Evolutionary conservation across 1,140 invertebrate species (phyloP), one percentile per base, ranked within the genome.

Genomic region (Arion vulgaris): DNA sequence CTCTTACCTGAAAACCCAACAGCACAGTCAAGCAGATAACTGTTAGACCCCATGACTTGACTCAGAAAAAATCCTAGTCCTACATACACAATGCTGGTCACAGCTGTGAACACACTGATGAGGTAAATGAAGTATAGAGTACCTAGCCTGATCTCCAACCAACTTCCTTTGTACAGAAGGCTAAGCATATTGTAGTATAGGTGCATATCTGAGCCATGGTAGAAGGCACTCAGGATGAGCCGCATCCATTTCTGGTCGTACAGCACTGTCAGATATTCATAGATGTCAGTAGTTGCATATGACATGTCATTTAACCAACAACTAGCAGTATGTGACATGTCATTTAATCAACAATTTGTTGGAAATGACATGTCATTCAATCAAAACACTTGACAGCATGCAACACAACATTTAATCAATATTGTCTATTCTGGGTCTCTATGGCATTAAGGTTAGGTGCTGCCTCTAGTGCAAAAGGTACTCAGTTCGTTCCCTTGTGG

Each of bases 161-260:
- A 82, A 19, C 90, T 90, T 13, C 95, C 95, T 92, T 96, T 96
- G 38, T 94, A 90, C 17, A 95, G 89, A 62, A 95, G 94, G 1
- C 95, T 95, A 23, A 94, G 89, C 95, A 96, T 96, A 86, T 96
- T 96, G 88, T 95, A 95, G 87, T 95, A 96, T 0, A 96, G 92
- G 91, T 96, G 95, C 94, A 95, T 94, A 85, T 95, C 95, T 72
- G 95, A 94, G 0, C 92, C 94, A 92, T 96, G 95, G 89, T 94
- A 95, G 83, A 96, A 93, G 19, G 94, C 93, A 4, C 94, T 94
- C 15, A 95, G 83, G 23, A 95, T 79, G 19, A 96, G 92, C 23
- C 94, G 92, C 34, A 90, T 87, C 92, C 94, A 95, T 81, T 95
- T 93, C 77, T 90, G 90, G 36, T 93, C 87, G 45, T 93, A 91